Evolutionary conservation across 2,797 vertebrate genomes (phyloP), one percentile per base, ranked within the genome.

Genomic region (Chloroceryle inda): DNA sequence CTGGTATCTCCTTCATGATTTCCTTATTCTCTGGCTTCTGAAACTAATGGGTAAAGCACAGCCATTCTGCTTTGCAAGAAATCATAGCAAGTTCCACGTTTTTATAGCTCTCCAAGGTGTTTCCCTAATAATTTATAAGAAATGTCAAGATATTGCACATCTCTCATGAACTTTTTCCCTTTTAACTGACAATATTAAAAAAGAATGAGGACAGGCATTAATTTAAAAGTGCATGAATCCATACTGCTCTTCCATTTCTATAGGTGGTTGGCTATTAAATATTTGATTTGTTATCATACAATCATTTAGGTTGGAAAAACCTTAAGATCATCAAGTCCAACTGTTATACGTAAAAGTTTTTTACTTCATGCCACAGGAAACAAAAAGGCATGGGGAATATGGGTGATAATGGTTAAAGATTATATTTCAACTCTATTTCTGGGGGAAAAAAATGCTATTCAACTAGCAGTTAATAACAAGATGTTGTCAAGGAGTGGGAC

Each of bases 271-370:
- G 33, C 71, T 88, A 84, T 53, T 64, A 87, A 71, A 27, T 75
- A 75, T 66, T 63, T 56, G 13, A 56, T 73, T 75, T 56, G 49
- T 44, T 73, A 71, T 42, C 45, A 45, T 22, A 45, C 21, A 49
- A 33, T 31, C 37, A 38, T 50, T 77, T 77, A 38, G 37, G n/a
- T 45, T 64, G 66, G 23, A 64, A 84, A 78, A 74, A 27, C 56
- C 23, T 11, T 16, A 38, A 68, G 47, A 49, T 55, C 40, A 79
- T 44, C 2, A 5, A 75, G 62, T 38, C 49, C 23, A 45, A 44
- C 14, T 1, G 0, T 7, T 44, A 15, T 15, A 40, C 3, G 8
- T n/a, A 33, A 15, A 52, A n/a, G 7, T 12, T 35, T 78, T 72
- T 56, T 26, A 45, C n/a, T 76, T 72, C 40, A 50, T 17, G 29